These are phyloP conservation scores for Macrophya annulata DNA, from an alignment of 2,888 invertebrate genomes.

Conservation along the genomic window DNA sequence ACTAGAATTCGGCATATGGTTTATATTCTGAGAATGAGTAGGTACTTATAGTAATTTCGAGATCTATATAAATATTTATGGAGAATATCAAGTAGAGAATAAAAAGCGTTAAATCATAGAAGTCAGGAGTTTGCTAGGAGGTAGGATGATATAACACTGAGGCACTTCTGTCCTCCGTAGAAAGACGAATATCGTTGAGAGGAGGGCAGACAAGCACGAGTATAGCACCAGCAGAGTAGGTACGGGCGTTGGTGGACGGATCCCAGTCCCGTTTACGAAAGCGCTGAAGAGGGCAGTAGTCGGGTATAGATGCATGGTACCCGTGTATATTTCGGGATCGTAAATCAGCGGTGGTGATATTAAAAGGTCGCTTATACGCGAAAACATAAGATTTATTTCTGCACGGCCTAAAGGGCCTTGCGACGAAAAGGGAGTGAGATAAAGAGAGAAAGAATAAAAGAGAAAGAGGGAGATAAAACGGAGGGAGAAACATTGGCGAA, in stretches of 20 bases:
- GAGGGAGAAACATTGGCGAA: conserved; percentile 61
- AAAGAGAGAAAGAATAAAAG: conserved; percentile 49
- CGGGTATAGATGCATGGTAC: conserved; percentile 71
- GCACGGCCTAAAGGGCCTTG: conserved; percentile 17
- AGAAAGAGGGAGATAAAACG: conserved; percentile 44
- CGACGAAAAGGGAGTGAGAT: conserved; percentile 22
- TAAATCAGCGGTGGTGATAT: conserved; percentile 78
- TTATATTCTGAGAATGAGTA: background rate
- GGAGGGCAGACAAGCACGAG: background rate
- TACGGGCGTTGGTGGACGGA: conserved; percentile 6
- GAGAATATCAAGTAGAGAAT: background rate
- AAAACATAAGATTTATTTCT: conserved; percentile 78
- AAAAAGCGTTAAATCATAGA: conserved; percentile 67
- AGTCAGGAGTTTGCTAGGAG: conserved; percentile 59
- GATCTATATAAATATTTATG: background rate
- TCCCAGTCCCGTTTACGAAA: conserved; percentile 37
- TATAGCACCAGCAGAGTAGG: background rate
- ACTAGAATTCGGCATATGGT: too few species aligned
- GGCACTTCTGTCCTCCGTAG: conserved; percentile 40
- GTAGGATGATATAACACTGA: conserved; percentile 29
- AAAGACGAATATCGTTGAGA: conserved; percentile 43
- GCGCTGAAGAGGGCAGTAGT: conserved; percentile 42
- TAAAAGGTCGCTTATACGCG: conserved; percentile 79
- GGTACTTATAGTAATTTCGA: background rate
- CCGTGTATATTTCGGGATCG: conserved; percentile 68